Evolutionary conservation across 1,140 invertebrate genomes (phyloP).

Genomic region (Wiebesia pumilae): DNA sequence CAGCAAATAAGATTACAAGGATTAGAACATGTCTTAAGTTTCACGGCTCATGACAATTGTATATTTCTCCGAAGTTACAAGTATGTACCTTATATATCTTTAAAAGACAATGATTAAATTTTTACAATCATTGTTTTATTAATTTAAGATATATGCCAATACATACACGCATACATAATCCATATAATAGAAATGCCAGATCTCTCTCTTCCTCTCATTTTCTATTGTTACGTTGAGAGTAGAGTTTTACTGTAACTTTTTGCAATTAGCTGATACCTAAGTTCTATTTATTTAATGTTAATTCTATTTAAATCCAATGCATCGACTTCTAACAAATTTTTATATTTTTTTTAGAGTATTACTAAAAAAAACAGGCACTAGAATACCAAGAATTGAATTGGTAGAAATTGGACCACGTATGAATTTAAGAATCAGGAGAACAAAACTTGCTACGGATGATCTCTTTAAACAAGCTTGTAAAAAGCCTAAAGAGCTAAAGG

Average conservation of each 20-base stretch:
- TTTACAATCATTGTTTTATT: too few species aligned
- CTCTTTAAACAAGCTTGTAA: constrained; percentile 91
- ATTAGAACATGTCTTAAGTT: constrained; percentile 93
- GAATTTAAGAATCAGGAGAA: constrained; percentile 89
- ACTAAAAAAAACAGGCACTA: constrained; percentile 93
- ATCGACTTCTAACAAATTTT: too few species aligned
- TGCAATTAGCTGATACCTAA: too few species aligned
- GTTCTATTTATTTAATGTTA: too few species aligned
- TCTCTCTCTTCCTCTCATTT: too few species aligned
- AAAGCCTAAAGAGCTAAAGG: constrained; percentile 88
- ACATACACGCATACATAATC: too few species aligned
- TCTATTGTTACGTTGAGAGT: too few species aligned
- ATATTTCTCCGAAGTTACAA: constrained; percentile 92
- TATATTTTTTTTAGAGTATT: constrained; percentile 81
- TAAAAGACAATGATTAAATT: too few species aligned
- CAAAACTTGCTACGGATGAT: constrained; percentile 92
- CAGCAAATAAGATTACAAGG: constrained; percentile 90
- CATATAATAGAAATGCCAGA: too few species aligned
- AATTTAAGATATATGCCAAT: too few species aligned
- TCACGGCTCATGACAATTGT: constrained; percentile 87
- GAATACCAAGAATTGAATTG: constrained; percentile 91
- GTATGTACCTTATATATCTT: constrained; percentile 66
- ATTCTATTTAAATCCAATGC: too few species aligned
- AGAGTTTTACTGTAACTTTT: too few species aligned
- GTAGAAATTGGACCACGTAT: constrained; percentile 96